These are phyloP conservation scores for Sesamia inferens DNA, from an alignment of 2,888 invertebrate genomes.

Conservation along the genomic window DNA sequence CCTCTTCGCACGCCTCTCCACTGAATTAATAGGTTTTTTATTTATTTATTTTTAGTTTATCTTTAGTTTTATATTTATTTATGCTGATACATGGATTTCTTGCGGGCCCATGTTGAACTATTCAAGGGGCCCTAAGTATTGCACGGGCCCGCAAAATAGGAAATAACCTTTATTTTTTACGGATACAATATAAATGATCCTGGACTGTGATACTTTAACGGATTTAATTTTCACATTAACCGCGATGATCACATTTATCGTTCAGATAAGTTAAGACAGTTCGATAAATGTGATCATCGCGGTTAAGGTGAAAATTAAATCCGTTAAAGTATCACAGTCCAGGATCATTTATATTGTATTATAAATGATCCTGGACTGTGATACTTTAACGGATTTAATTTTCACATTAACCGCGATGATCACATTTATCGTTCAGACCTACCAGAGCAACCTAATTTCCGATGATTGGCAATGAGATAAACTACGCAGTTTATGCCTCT, in stretches of 20 bases:
- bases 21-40: too few relatives aligned
- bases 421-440: constrained; percentile 28
- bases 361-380: background rate
- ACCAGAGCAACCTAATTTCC: constrained; percentile 35
- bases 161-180: background rate
- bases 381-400: constrained; percentile 6
- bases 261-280: too few relatives aligned
- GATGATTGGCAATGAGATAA: constrained; percentile 55
- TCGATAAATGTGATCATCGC: constrained; percentile 28
- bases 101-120: background rate
- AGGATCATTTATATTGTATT: too few relatives aligned
- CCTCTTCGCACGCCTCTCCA: too few relatives aligned
- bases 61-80: background rate
- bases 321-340: background rate
- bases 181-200: background rate
- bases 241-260: constrained; percentile 26
- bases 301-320: constrained; percentile 9
- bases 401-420: constrained; percentile 4
- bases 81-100: background rate
- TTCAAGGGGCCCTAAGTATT: background rate
- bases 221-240: constrained; percentile 8
- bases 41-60: too few relatives aligned
- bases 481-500: constrained; percentile 40
- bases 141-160: background rate
- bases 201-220: background rate